Evolutionary conservation across 92 coral and sea anemone genomes (phyloP).

Genomic region (Epizoanthus rinbou): DNA sequence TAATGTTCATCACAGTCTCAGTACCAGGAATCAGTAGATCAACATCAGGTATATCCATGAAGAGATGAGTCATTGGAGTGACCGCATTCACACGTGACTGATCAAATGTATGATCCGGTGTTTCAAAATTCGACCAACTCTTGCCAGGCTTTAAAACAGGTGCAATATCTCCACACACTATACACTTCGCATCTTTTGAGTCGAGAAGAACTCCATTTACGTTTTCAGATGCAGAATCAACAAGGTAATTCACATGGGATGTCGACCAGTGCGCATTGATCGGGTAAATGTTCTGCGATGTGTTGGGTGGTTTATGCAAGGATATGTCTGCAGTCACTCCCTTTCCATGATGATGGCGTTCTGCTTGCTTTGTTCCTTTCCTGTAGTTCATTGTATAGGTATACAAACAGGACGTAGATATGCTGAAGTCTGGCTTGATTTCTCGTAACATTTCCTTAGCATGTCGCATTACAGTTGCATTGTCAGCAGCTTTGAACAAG

Average conservation of each 20-base stretch:
- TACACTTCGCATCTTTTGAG: constrained; percentile 49
- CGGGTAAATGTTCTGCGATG: constrained; percentile 47
- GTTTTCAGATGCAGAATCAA: constrained; percentile 56
- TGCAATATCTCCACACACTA: constrained; percentile 49
- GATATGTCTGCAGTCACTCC: constrained; percentile 49
- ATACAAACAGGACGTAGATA: constrained; percentile 36
- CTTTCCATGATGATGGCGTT: constrained; percentile 53
- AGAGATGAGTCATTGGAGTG: constrained; percentile 54
- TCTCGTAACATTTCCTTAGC: constrained; percentile 45
- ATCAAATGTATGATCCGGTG: constrained; percentile 52
- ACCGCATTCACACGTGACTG: constrained; percentile 55
- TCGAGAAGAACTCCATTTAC: constrained; percentile 44
- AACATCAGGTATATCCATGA: constrained; percentile 11
- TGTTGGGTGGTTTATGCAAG: constrained; percentile 53
- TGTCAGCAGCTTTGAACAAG: constrained; percentile 63
- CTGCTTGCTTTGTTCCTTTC: constrained; percentile 54
- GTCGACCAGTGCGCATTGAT: constrained; percentile 62
- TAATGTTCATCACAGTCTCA: constrained; percentile 7
- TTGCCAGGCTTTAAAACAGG: constrained; percentile 54
- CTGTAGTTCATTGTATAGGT: constrained; percentile 52
- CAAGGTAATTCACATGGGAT: constrained; percentile 49
- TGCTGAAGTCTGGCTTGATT: constrained; percentile 17
- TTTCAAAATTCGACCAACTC: constrained; percentile 43
- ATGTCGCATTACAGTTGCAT: constrained; percentile 55
- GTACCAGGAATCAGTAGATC: constrained; percentile 16